Evolutionary conservation across 2,888 invertebrate species (phyloP), one percentile per base, ranked within the genome.

Genomic region (Margaritifera margaritifera): DNA sequence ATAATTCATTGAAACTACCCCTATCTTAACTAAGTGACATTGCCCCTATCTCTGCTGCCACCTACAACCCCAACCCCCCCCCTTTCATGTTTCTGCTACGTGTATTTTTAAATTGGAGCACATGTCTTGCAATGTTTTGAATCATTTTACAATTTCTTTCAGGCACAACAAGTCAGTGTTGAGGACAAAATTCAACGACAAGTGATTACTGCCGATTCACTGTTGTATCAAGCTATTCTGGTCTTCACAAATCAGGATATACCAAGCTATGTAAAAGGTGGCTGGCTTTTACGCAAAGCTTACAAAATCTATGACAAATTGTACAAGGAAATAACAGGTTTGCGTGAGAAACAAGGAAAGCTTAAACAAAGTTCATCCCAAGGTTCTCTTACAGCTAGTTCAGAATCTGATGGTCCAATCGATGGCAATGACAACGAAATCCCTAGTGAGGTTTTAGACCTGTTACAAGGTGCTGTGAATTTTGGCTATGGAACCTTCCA

Each of bases 401-500:
- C 58, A 0, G 53, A 64, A 6, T 52, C 66, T 3, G 78, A 76
- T n/a, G 74, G 73, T n/a, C 66, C 71, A 54, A 74, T 68, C 5
- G 80, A 80, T 51, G 73, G 74, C n/a, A 84, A 82, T 31, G 81
- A 82, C 58, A 82, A 83, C 52, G 81, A 83, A 77, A 78, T 84
- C 51, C 77, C 82, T 22, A 66, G 72, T 53, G 81, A 84, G 19
- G 91, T 92, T 66, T 91, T 93, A 22, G 89, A 90, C 27, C 90
- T 93, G n/a, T 87, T 94, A 56, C 92, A 93, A 92, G 92, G 93
- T 8, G 93, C 93, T 0, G 93, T 94, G 8, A 93, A 93, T 80
- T 94, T 94, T 85, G 94, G 94, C 5, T 94, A 93, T 80, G 94
- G 94, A 20, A 89, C 93, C 54, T 93, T 94, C 83, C 93, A 94